Evolutionary conservation across 2,797 vertebrate genomes (phyloP), one percentile per base, ranked within the genome.

Genomic region (Gymnodraco acuticeps): DNA sequence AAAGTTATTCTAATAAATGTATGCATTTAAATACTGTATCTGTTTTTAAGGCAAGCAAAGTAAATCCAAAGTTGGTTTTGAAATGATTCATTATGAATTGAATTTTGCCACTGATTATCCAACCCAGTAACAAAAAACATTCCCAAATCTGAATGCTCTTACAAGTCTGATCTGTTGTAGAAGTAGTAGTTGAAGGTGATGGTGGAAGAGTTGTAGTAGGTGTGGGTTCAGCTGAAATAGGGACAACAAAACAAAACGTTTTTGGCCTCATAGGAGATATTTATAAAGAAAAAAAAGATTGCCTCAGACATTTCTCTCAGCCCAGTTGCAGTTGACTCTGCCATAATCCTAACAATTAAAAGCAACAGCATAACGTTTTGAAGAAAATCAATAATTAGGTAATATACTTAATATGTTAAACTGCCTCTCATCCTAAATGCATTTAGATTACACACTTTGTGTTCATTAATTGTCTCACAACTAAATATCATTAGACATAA

Each of bases 111-210:
- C 20, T 50, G 56, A 53, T 66, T 9, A 42, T 72, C 16, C 41
- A 54, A 65, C 46, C 41, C 38, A 56, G 38, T 51, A 16, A 63
- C 3, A 14, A 52, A 52, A 58, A 54, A 61, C 41, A n/a, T 50
- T 79, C 14, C 19, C 15, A 73, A 64, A 54, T 3, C 47, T 72
- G 5, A 61, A 54, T 55, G 60, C 47, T 70, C 93, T 91, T 95
- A 95, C 94, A 48, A 72, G 69, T 83, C 41, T 84, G 83, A 82
- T 87, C 80, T 73, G 84, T 60, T 77, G 82, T 89, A 55, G 86
- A 64, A 14, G 79, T 52, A 62, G 83, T 17, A 45, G 67, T 79
- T 74, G 86, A 13, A 51, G 3, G 23, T 27, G 68, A 66, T 71
- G 81, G 70, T 78, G 66, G 64, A 68, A 48, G 60, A 65, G 66